Evolutionary conservation across 2,888 invertebrate genomes (phyloP).

Genomic region (Myathropa florea): DNA sequence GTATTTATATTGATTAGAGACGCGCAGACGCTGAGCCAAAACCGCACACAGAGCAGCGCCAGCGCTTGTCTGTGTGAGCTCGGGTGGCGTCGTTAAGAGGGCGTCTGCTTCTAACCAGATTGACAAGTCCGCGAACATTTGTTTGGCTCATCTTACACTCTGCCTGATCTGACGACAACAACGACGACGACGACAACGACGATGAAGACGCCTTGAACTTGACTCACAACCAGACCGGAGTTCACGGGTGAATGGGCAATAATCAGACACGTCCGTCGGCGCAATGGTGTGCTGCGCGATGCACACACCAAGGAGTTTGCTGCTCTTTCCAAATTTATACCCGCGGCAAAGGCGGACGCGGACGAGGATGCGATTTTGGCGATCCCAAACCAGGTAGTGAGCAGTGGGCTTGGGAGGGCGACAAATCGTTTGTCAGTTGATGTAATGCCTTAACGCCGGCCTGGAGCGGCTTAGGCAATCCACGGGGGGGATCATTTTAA

Average conservation of each 20-base stretch:
- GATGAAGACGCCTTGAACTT: slow-evolving; percentile 56
- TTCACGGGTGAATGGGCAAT: slow-evolving; percentile 58
- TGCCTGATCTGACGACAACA: neutral
- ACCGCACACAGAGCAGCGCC: neutral
- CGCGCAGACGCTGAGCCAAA: neutral
- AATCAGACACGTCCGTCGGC: neutral
- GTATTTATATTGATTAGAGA: slow-evolving; percentile 61
- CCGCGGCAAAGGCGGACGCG: neutral
- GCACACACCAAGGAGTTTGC: neutral
- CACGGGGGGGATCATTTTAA: neutral
- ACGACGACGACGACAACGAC: neutral
- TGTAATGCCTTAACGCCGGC: neutral
- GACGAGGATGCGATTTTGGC: neutral
- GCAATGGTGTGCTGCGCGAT: neutral
- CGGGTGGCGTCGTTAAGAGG: slow-evolving; percentile 4
- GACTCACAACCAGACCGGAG: slow-evolving; percentile 42
- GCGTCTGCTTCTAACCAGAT: slow-evolving; percentile 33
- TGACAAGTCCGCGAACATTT: slow-evolving; percentile 40
- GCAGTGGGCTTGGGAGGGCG: neutral
- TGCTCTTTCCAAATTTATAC: neutral
- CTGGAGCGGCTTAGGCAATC: neutral
- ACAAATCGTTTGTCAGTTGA: neutral
- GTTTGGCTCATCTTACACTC: slow-evolving; percentile 10
- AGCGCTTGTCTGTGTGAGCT: neutral
- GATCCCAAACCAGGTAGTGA: neutral